A percentile compares a stretch with the other conserved stretches of the same genome.
Conservation (phyloP, 2,113 vertebrate genomes). For the Rafetus swinhoei region DNA sequence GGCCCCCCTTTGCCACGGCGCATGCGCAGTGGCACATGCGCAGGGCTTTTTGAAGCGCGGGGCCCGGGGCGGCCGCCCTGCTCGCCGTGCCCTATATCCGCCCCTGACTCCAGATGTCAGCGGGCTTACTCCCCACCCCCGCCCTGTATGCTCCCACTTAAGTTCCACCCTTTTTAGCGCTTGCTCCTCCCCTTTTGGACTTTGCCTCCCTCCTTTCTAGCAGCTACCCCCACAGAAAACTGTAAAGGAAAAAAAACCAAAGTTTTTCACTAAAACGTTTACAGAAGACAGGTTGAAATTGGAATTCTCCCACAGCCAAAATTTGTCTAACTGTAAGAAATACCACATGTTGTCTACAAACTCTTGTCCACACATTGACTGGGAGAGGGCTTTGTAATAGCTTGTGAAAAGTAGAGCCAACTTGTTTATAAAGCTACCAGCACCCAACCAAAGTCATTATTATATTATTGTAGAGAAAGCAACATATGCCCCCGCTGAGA, state of each 20-base stretch:
- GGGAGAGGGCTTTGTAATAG: background rate
- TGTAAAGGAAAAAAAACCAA: fast-evolving
- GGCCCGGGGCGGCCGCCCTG: too few species aligned
- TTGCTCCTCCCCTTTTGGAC: fast-evolving
- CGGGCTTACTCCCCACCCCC: too few species aligned
- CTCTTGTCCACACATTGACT: fast-evolving
- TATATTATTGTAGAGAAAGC: background rate
- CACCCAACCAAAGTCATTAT: background rate
- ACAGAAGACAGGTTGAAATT: background rate
- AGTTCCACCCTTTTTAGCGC: background rate
- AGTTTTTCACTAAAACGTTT: background rate
- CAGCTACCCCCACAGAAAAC: background rate
- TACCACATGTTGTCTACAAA: fast-evolving
- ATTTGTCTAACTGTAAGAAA: fast-evolving
- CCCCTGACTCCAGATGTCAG: too few species aligned
- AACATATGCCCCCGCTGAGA: fast-evolving
- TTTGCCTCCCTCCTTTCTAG: background rate
- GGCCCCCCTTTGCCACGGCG: too few species aligned
- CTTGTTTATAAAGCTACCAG: background rate
- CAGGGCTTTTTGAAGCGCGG: too few species aligned
- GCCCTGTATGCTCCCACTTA: background rate
- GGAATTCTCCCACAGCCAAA: background rate
- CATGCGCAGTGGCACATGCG: too few species aligned
- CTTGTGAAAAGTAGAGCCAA: background rate
- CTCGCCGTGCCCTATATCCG: too few species aligned